These are phyloP conservation scores for Phalacrocorax carbo DNA, from an alignment of 2,113 vertebrate species.

Conservation along the genomic window DNA sequence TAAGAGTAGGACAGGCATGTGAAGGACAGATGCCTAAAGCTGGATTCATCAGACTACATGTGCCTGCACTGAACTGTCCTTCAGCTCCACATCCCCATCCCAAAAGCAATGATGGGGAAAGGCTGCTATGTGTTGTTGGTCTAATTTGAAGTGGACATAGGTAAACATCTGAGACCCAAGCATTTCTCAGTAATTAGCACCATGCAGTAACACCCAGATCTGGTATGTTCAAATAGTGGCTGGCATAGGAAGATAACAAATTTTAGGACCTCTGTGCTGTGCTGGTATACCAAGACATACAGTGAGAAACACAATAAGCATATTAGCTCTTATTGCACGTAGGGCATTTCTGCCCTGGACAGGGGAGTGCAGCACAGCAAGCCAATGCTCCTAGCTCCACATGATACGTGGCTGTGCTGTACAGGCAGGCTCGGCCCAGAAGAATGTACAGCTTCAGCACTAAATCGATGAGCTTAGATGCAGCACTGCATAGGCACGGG, in stretches of 20 bases:
- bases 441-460: background rate
- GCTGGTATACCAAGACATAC: background rate
- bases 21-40: background rate
- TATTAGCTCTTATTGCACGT: background rate
- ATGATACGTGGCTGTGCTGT: background rate
- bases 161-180: background rate
- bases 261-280: background rate
- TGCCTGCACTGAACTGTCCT: background rate
- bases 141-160: background rate
- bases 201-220: background rate
- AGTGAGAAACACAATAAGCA: background rate
- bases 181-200: background rate
- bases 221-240: background rate
- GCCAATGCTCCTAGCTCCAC: background rate
- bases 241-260: background rate
- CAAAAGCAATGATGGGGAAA: background rate
- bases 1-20: background rate
- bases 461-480: rapidly evolving
- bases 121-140: background rate
- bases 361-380: background rate
- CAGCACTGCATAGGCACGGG: background rate
- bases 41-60: background rate
- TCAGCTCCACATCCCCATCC: background rate
- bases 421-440: background rate
- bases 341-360: background rate